A percentile compares a stretch with the other conserved stretches of the same genome.
These are phyloP conservation scores for Microcebus tavaratra DNA, from an alignment of 2,113 vertebrate genomes.

Conservation along the genomic window DNA sequence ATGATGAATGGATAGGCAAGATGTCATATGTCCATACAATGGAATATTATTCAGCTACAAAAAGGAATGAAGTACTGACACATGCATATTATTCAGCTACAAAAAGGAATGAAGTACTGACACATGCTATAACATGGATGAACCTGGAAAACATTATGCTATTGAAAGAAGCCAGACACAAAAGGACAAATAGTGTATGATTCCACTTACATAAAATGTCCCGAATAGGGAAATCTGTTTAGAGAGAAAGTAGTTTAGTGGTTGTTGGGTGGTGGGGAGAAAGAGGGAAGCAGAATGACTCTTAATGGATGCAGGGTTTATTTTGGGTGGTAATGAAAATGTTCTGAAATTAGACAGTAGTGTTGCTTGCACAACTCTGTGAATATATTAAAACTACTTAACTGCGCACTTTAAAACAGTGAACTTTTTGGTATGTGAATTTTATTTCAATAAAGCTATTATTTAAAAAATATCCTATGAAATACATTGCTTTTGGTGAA, in stretches of 20 bases:
- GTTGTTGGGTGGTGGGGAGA: neutral
- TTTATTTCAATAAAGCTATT: constrained; percentile 23
- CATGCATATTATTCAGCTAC: neutral
- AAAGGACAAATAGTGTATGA: neutral
- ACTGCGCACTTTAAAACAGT: neutral
- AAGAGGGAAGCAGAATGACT: neutral
- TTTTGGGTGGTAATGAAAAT: neutral
- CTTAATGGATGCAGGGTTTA: neutral
- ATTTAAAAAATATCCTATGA: neutral
- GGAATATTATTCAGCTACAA: neutral
- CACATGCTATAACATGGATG: neutral
- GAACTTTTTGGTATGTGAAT: neutral
- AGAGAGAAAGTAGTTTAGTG: neutral
- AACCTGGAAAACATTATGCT: neutral
- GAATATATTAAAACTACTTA: neutral
- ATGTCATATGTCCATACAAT: neutral
- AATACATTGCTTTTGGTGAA: neutral
- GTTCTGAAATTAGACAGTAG: constrained; percentile 8
- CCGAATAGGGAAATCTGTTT: neutral
- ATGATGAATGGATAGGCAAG: neutral
- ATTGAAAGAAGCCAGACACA: neutral
- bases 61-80: constrained; percentile 8
- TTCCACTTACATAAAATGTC: neutral
- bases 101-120: constrained; percentile 11
- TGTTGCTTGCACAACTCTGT: neutral